phyloP scores from a whole-genome alignment of 2,888 invertebrate species.

The Parnassius smintheus region DNA sequence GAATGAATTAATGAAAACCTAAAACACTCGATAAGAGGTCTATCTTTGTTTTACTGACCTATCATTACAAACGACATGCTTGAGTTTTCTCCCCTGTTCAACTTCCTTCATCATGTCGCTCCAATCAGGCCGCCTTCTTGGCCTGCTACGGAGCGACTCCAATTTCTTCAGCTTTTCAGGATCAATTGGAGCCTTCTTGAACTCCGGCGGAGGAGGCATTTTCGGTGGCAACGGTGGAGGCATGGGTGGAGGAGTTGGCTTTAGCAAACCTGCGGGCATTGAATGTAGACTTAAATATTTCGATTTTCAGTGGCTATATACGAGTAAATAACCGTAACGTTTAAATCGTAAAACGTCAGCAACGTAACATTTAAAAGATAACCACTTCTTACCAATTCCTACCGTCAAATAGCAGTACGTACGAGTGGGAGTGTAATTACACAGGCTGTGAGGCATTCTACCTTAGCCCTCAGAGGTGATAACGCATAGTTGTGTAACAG shows the following conservation, averaged over 20 bases:
- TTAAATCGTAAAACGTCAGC: too few species aligned
- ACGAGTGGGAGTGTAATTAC: too few species aligned
- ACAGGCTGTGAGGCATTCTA: too few species aligned
- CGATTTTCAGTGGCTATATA: too few species aligned
- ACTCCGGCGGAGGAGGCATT: slow-evolving; percentile 81
- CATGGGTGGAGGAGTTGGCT: slow-evolving; percentile 82
- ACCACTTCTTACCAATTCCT: too few species aligned
- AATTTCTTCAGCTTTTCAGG: slow-evolving; percentile 83
- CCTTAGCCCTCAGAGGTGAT: too few species aligned
- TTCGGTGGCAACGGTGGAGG: slow-evolving; percentile 88
- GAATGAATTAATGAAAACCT: too few species aligned
- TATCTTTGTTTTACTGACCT: slow-evolving; percentile 62
- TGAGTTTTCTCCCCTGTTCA: slow-evolving; percentile 88
- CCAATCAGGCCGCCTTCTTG: slow-evolving; percentile 93
- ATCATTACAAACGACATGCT: slow-evolving; percentile 92
- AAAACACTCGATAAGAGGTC: too few species aligned
- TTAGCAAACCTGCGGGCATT: slow-evolving; percentile 58
- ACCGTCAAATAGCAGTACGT: too few species aligned
- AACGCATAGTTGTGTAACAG: too few species aligned
- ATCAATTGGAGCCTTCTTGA: slow-evolving; percentile 82
- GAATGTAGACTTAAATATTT: not conserved
- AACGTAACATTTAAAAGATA: too few species aligned
- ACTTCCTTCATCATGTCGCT: slow-evolving; percentile 95
- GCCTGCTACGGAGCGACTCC: slow-evolving; percentile 88
- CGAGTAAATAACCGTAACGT: too few species aligned